Base-by-base conservation (phyloP, 2,113 vertebrate genomes). In the Nyctereutes procyonoides region DNA sequence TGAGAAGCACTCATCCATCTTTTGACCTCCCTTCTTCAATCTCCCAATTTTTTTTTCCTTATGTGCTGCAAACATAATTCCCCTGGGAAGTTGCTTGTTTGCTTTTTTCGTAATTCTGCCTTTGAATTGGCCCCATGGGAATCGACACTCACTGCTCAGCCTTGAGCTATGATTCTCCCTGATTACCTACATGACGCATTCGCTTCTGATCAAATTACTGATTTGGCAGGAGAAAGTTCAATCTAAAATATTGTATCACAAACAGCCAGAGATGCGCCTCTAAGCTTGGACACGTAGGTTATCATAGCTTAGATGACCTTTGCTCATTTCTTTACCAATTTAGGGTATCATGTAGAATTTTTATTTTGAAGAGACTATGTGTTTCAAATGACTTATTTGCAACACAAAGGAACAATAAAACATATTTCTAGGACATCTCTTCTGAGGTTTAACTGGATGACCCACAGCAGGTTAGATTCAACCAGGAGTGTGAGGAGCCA, bases 1-100 rank as follows among this genome's bases (percentile, higher is more conserved):
- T 12, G 60, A 48, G 51, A 53, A 5, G 32, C 24, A 5, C 55
- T 26, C n/a, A 4, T 1, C 0, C 2, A 3, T n/a, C 32, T 43
- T 26, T 79, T 4, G 3, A 51, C 20, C 69, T 63, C 32, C 32
- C 62, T 15, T 16, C 26, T 14, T 5, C n/a, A 8, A 8, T 24
- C 53, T 84, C 38, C 85, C 60, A 9, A 8, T n/a, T 43, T 60
- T 55, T 60, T 55, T n/a, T 48, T 3, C 32, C 14, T 30, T 58
- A 1, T 0, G 14, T 16, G 20, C 8, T 8, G 0, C 30, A 60
- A 38, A 53, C 2, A 2, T 3, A 32, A 58, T 28, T 43, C 38
- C 32, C 35, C 15, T 8, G 14, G 24, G 82, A 22, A 19, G 62
- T 22, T 53, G 32, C 19, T 24, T 43, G 26, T 60, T 69, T 48